Evolutionary conservation across 2,797 vertebrate species (phyloP).

Genomic region (Thalassophryne amazonica): DNA sequence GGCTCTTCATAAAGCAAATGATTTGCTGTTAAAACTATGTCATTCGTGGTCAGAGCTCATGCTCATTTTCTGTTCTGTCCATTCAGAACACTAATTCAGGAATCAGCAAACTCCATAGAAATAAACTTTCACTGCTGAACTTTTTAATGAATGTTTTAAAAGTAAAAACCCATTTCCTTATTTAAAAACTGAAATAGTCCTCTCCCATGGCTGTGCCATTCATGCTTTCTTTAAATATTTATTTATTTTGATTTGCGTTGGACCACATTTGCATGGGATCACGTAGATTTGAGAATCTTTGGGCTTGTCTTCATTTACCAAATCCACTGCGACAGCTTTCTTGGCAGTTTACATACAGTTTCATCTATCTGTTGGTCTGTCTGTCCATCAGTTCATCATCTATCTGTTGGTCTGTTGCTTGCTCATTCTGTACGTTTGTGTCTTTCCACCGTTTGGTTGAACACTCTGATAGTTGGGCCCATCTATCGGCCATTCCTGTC

Average conservation of each 20-base stretch:
- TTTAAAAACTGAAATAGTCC: conserved; percentile 28
- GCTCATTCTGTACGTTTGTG: too few relatives aligned
- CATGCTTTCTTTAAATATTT: conserved; percentile 32
- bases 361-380: too few relatives aligned
- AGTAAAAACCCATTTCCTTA: conserved; percentile 6
- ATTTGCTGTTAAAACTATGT: neutral
- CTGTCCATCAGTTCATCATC: too few relatives aligned
- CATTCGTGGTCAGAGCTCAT: neutral
- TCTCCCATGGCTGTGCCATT: neutral
- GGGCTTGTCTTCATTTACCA: conserved; percentile 5
- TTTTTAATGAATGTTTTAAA: conserved; percentile 5
- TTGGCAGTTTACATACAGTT: conserved; percentile 11
- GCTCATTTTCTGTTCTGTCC: neutral
- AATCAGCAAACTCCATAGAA: neutral
- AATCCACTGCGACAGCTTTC: conserved; percentile 9
- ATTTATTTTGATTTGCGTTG: neutral
- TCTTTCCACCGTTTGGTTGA: too few relatives aligned
- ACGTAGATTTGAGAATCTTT: conserved; percentile 10
- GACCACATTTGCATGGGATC: conserved; percentile 5
- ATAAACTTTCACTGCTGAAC: accelerated
- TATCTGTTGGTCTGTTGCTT: too few relatives aligned
- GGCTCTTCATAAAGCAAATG: neutral
- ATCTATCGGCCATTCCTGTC: too few relatives aligned
- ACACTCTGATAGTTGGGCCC: too few relatives aligned
- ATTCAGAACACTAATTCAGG: neutral